phyloP scores from a whole-genome alignment of 1,140 invertebrate genomes.

The Drosophila neocordata region DNA sequence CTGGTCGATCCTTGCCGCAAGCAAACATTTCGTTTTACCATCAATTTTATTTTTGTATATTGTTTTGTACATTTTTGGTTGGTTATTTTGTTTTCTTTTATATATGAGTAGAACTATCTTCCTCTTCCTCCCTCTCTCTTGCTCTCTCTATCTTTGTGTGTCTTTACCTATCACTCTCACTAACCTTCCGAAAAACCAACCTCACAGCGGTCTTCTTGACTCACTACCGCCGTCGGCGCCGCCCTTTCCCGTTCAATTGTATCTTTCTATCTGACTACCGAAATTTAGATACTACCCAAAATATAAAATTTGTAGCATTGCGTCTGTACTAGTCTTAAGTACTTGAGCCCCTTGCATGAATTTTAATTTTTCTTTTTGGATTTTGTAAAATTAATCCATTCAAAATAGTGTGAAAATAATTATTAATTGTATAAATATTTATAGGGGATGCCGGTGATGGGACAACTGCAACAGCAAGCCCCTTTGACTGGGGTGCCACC shows the following conservation, averaged over 20 bases:
- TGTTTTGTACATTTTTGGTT: background rate
- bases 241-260: background rate
- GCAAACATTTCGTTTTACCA: background rate
- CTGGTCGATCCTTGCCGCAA: background rate
- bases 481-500: conserved; percentile 81
- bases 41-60: background rate
- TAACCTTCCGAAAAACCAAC: background rate
- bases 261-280: conserved; percentile 8
- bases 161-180: background rate
- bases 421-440: conserved; percentile 33
- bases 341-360: conserved; percentile 58
- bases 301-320: conserved; percentile 52
- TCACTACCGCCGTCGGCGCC: background rate
- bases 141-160: conserved; percentile 13
- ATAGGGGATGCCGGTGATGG: conserved; percentile 82
- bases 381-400: background rate
- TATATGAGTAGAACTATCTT: background rate
- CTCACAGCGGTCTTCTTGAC: background rate
- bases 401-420: background rate
- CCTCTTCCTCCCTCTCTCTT: background rate
- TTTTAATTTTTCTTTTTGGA: conserved; percentile 14
- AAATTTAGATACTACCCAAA: conserved; percentile 11
- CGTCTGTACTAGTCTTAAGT: conserved; percentile 51
- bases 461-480: conserved; percentile 76
- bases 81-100: background rate